Evolutionary conservation across 2,113 vertebrate species (phyloP), one percentile per base, ranked within the genome.

Genomic region (Cricetomys ansorgei): DNA sequence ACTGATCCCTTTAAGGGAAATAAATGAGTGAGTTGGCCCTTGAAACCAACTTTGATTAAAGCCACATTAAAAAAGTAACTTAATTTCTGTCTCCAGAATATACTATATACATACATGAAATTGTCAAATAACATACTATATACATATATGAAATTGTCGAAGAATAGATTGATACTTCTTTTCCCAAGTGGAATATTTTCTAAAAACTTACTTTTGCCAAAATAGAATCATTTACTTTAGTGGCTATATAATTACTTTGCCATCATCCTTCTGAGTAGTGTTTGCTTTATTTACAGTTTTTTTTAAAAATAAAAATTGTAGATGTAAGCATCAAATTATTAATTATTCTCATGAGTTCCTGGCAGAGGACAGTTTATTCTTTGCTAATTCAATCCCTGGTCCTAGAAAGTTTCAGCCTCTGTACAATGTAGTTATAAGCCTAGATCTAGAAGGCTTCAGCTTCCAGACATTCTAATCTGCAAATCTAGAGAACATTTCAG

Each of bases 11-110:
- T 80, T 55, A 91, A 87, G 4, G 17, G 40, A 50, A 83, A 94
- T 17, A 37, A 86, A 93, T 48, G 1, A 7, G 5, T 40, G 43
- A 1, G 57, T 17, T 90, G 59, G 75, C 13, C 29, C 31, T 93
- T 43, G 25, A 87, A 21, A 70, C 77, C 86, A 94, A 91, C 2
- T 73, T 94, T 50, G 57, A 50, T 69, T 53, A 91, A 94, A 93
- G 31, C 6, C 10, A 87, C 13, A 77, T 73, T 84, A 85, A 93
- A 96, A 72, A 72, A 87, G n/a, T n/a, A n/a, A n/a, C n/a, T n/a
- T 89, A 77, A 69, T 75, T 80, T 69, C 70, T 92, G 62, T 50
- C 65, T 48, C 31, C 8, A 85, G 62, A 85, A 62, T 62, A 83
- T 19, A 31, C 27, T 62, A 40, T 40, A n/a, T n/a, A n/a, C 69